Evolutionary conservation across 2,113 vertebrate genomes (phyloP).

Genomic region (Calypte anna): DNA sequence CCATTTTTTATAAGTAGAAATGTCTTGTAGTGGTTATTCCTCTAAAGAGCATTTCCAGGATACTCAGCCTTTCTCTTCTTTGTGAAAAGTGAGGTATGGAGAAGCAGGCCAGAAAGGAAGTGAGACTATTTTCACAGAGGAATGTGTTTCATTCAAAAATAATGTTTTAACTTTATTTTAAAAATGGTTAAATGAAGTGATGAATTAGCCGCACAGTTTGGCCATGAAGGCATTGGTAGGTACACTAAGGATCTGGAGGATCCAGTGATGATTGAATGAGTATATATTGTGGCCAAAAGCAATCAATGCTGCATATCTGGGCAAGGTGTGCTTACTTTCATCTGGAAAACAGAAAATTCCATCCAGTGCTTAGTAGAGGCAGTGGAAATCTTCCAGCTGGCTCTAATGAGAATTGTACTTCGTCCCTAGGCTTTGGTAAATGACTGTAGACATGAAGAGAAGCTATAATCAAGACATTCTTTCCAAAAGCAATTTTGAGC

Average conservation of each 20-base stretch:
- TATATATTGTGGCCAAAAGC: neutral
- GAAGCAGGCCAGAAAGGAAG: neutral
- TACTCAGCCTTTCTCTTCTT: neutral
- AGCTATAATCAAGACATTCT: conserved; percentile 10
- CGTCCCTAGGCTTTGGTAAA: neutral
- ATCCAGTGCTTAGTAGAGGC: neutral
- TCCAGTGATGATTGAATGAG: neutral
- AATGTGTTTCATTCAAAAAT: neutral
- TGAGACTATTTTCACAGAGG: neutral
- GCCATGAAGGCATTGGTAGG: neutral
- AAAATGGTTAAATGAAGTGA: neutral
- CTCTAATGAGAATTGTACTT: neutral
- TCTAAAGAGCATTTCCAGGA: neutral
- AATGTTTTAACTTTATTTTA: neutral
- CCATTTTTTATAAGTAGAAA: neutral
- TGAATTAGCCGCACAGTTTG: neutral
- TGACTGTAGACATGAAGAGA: neutral
- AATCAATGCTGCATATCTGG: neutral
- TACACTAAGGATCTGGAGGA: neutral
- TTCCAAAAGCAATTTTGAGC: conserved; percentile 21
- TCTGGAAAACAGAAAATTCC: neutral
- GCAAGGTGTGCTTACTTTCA: neutral
- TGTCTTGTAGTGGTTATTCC: neutral
- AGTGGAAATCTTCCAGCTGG: neutral
- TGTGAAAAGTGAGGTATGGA: neutral